Evolutionary conservation across 2,888 invertebrate genomes (phyloP).

Genomic region (Polia nebulosa): DNA sequence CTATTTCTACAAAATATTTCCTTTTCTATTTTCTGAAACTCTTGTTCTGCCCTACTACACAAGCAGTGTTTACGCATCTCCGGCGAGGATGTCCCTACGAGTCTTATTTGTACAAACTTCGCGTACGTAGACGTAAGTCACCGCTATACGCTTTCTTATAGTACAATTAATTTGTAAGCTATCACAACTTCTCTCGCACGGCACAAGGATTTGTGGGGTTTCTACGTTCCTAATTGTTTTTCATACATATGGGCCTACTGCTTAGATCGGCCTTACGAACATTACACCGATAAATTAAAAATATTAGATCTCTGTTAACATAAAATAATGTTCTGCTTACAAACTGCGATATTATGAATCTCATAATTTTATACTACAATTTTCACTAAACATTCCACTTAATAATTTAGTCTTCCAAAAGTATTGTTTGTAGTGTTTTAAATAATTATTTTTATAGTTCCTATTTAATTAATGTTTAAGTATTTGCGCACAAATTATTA

Average conservation of each 20-base stretch:
- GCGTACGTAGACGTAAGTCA: constrained; percentile 73
- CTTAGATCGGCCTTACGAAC: constrained; percentile 54
- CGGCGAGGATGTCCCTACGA: constrained; percentile 41
- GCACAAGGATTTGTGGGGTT: constrained; percentile 72
- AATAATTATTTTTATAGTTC: constrained; percentile 61
- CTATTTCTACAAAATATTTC: constrained; percentile 22
- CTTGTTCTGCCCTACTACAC: not conserved
- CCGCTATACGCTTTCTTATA: constrained; percentile 80
- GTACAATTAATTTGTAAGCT: constrained; percentile 81
- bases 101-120: constrained; percentile 63
- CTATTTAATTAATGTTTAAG: constrained; percentile 43
- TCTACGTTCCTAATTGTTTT: constrained; percentile 68
- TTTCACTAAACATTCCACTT: constrained; percentile 65
- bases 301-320: constrained; percentile 51
- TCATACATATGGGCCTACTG: constrained; percentile 56
- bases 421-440: constrained; percentile 57
- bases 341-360: constrained; percentile 56
- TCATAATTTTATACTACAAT: constrained; percentile 50
- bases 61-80: constrained; percentile 36
- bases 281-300: constrained; percentile 37
- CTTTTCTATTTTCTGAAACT: constrained; percentile 31
- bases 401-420: constrained; percentile 69
- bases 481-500: constrained; percentile 61
- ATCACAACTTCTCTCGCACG: constrained; percentile 67
- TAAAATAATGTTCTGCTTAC: constrained; percentile 38